These are phyloP conservation scores for Corapipo altera DNA, from an alignment of 2,113 vertebrate species.

Conservation along the genomic window DNA sequence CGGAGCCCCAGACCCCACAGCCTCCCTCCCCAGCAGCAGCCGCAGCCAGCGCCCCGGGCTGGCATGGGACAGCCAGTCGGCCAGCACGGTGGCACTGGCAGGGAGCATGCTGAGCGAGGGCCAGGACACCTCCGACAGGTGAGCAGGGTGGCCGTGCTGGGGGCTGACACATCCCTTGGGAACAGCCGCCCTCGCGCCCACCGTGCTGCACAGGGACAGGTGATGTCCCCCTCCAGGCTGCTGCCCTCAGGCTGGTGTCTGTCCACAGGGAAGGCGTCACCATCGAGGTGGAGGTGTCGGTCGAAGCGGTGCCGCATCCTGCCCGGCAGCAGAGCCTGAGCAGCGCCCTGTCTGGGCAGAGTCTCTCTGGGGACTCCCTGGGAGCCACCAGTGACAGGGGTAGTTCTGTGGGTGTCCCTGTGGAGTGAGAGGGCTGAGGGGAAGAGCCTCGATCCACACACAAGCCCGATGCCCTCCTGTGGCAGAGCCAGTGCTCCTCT, in stretches of 20 bases:
- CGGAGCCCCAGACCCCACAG: conserved; percentile 62
- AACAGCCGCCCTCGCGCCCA: rapidly evolving
- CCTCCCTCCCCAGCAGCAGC: conserved; percentile 70
- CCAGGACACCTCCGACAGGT: conserved; percentile 72
- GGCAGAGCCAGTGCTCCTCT: neutral
- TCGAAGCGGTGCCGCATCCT: conserved; percentile 75
- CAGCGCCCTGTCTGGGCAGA: conserved; percentile 78
- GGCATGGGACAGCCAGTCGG: conserved; percentile 49
- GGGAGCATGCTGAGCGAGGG: conserved; percentile 61
- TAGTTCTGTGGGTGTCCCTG: neutral
- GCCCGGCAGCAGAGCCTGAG: conserved; percentile 78
- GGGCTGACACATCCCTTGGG: rapidly evolving
- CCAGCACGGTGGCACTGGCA: conserved; percentile 52
- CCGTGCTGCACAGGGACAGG: rapidly evolving
- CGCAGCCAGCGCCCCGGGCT: neutral
- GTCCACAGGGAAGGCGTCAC: conserved; percentile 12
- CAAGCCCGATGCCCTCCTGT: neutral
- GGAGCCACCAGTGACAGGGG: conserved; percentile 65
- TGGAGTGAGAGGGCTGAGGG: neutral
- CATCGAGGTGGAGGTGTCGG: conserved; percentile 81
- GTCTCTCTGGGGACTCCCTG: conserved; percentile 80
- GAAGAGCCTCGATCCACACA: neutral
- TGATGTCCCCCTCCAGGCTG: rapidly evolving
- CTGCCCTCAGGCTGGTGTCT: neutral
- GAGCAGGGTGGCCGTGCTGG: neutral